phyloP scores from a whole-genome alignment of 2,888 invertebrate genomes.

The Drosophila picticornis region DNA sequence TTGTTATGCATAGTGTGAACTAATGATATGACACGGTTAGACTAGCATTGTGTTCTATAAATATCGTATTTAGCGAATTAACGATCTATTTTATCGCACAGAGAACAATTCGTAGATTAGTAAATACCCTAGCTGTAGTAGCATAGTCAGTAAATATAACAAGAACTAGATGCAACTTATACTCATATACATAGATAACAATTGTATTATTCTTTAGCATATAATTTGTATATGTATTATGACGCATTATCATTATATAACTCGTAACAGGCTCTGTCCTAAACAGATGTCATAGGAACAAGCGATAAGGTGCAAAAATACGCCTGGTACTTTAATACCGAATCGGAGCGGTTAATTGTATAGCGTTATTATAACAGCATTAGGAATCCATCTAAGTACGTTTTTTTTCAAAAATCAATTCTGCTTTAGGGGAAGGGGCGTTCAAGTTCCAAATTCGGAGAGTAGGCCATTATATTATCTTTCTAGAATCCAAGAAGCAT shows the following conservation, averaged over 20 bases:
- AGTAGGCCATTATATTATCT: background rate
- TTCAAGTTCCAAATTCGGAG: background rate
- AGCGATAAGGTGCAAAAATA: slow-evolving; percentile 26
- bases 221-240: slow-evolving; percentile 1
- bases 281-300: slow-evolving; percentile 44
- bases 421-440: background rate
- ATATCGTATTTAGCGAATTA: slow-evolving; percentile 36
- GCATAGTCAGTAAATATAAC: slow-evolving; percentile 19
- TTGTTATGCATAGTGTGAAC: slow-evolving; percentile 35
- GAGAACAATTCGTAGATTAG: slow-evolving; percentile 15
- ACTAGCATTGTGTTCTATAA: slow-evolving; percentile 42
- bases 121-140: slow-evolving; percentile 42
- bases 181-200: slow-evolving; percentile 28
- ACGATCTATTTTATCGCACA: slow-evolving; percentile 1
- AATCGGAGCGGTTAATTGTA: slow-evolving; percentile 10
- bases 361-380: slow-evolving; percentile 8
- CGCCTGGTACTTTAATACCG: slow-evolving; percentile 6
- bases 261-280: slow-evolving; percentile 24
- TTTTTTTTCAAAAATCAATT: background rate
- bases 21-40: slow-evolving; percentile 69
- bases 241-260: slow-evolving; percentile 2
- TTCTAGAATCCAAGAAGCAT: background rate
- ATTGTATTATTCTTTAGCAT: slow-evolving; percentile 6
- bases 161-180: slow-evolving; percentile 10
- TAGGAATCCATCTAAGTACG: slow-evolving; percentile 4